A percentile compares a stretch with the other conserved stretches of the same genome.
These are phyloP conservation scores for Prunella fulvescens DNA, from an alignment of 2,113 vertebrate genomes.

Conservation along the genomic window DNA sequence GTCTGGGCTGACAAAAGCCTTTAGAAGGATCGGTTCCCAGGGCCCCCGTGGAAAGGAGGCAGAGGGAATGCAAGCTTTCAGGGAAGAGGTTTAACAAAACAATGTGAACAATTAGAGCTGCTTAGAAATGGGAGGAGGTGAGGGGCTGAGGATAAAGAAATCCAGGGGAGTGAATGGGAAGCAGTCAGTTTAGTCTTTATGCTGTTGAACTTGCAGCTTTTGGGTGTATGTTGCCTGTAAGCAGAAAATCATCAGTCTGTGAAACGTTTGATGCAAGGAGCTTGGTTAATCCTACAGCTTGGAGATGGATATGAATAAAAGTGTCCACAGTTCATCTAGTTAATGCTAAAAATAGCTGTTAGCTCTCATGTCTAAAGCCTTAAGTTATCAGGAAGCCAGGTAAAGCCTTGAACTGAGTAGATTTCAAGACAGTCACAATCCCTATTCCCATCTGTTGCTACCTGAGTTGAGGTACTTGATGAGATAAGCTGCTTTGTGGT, in stretches of 20 bases:
- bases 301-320: not conserved
- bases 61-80: constrained; percentile 11
- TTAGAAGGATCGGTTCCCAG: constrained; percentile 13
- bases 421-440: not conserved
- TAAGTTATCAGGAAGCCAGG: not conserved
- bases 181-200: not conserved
- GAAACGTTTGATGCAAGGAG: not conserved
- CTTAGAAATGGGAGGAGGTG: constrained; percentile 47
- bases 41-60: not conserved
- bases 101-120: constrained; percentile 45
- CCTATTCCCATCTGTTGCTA: constrained; percentile 14
- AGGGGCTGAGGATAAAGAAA: not conserved
- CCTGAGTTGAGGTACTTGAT: not conserved
- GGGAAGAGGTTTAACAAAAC: constrained; percentile 38
- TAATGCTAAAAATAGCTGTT: constrained; percentile 11
- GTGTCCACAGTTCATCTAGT: not conserved
- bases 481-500: constrained; percentile 5
- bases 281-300: not conserved
- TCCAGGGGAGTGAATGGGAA: not conserved
- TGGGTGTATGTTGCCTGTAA: not conserved
- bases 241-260: not conserved
- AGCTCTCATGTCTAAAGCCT: not conserved
- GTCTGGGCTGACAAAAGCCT: constrained; percentile 52
- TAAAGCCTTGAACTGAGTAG: not conserved
- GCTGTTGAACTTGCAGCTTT: not conserved